Evolutionary conservation across 2,888 invertebrate genomes (phyloP).

Genomic region (Idaea aversata): DNA sequence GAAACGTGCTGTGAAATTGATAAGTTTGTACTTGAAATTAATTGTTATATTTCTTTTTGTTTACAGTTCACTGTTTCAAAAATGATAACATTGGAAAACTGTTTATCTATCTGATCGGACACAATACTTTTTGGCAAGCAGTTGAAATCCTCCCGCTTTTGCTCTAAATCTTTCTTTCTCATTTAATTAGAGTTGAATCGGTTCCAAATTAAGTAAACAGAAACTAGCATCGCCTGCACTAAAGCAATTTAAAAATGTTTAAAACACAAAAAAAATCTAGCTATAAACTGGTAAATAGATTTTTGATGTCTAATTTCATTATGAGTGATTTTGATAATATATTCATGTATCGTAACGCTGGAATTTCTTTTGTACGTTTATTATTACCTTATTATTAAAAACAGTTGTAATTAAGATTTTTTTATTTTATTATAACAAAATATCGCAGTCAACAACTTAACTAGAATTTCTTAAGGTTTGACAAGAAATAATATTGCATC

Average conservation of each 20-base stretch:
- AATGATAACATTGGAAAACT: constrained; percentile 21
- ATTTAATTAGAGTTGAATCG: constrained; percentile 18
- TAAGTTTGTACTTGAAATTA: constrained; percentile 47
- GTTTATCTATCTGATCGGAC: constrained; percentile 15
- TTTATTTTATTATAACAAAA: constrained; percentile 47
- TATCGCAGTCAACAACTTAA: constrained; percentile 65
- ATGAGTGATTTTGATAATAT: too few species aligned
- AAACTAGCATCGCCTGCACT: neutral
- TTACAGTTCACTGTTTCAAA: constrained; percentile 18
- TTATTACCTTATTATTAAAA: too few species aligned
- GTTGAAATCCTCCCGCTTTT: constrained; percentile 7
- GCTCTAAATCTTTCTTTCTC: constrained; percentile 10
- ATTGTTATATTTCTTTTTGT: constrained; percentile 29
- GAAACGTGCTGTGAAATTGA: constrained; percentile 71
- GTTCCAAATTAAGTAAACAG: constrained; percentile 14
- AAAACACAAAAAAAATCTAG: too few species aligned
- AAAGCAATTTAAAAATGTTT: neutral
- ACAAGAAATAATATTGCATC: constrained; percentile 29
- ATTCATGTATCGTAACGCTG: too few species aligned
- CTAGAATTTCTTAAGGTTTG: constrained; percentile 44
- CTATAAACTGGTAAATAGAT: too few species aligned
- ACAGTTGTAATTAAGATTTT: constrained; percentile 12
- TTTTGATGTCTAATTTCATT: too few species aligned
- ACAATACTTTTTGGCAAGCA: constrained; percentile 17
- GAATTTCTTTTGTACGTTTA: neutral